Evolutionary conservation across 2,113 vertebrate species (phyloP).

Genomic region (Lagopus muta): DNA sequence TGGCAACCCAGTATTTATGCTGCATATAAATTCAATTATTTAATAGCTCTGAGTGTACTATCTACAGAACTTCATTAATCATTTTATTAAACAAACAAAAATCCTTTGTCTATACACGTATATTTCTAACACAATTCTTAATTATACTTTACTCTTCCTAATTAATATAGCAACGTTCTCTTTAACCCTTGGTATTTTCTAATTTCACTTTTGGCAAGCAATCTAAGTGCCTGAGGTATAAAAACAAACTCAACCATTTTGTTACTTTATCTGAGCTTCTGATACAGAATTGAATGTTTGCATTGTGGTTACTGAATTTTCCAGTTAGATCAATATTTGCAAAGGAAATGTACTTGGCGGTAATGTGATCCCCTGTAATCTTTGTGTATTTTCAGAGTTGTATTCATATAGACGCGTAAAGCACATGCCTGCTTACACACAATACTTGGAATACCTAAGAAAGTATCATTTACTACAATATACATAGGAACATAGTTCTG

Average conservation of each 20-base stretch:
- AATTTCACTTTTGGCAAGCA: background rate
- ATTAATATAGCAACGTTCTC: background rate
- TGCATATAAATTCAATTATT: slow-evolving; percentile 37
- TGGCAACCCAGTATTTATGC: slow-evolving; percentile 24
- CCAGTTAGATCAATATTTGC: background rate
- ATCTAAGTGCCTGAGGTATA: background rate
- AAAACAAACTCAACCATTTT: background rate
- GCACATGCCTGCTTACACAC: too few species aligned
- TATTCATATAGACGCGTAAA: background rate
- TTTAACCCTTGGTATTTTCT: background rate
- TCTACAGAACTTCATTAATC: background rate
- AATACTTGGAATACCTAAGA: background rate
- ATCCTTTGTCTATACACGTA: background rate
- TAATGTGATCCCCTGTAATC: background rate
- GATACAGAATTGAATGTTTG: background rate
- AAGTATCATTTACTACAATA: background rate
- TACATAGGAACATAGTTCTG: background rate
- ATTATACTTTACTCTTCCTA: background rate
- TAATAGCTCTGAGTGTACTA: background rate
- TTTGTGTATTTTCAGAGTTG: background rate
- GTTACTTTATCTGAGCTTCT: background rate
- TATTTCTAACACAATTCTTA: background rate
- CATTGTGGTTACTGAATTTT: background rate
- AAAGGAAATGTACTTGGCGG: background rate
- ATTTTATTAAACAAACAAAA: background rate